Evolutionary conservation across 1,140 invertebrate genomes (phyloP), one percentile per base, ranked within the genome.

Genomic region (Cydia pomonella): DNA sequence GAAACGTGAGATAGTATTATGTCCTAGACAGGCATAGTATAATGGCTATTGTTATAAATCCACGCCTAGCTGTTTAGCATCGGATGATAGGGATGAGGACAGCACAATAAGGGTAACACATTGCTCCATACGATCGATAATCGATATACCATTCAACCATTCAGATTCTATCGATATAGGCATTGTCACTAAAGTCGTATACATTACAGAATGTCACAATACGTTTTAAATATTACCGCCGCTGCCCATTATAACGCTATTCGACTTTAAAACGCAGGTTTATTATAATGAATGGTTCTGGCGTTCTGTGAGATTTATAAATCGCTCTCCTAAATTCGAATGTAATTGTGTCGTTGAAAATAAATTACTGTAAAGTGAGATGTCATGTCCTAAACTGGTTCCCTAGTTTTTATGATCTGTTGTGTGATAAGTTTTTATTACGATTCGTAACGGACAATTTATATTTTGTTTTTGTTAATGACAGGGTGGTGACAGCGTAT

Each of bases 91-190:
- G 86, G 85, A 81, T 85, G 81, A 63, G 82, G 89, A 91, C 89
- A 88, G 87, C 81, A 91, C 89, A 91, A 91, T 91, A 87, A 84
- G 84, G 84, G 84, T 85, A 88, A 83, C 85, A 86, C 77, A 80
- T 76, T 72, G 27, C 21, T 69, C n/a, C 27, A 69, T 69, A 33
- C 66, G 78, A 81, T 82, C 82, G 79, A 84, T 85, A 82, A 85
- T 87, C 88, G 83, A 89, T 88, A 81, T 76, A 83, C 77, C 74
- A 87, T 88, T 89, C 80, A 85, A 77, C 76, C 80, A 82, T 87
- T 88, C 84, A 84, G 87, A 91, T 91, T 82, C 72, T 82, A 91
- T 91, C 89, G 86, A 89, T 79, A 80, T 77, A 74, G 82, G 82
- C 83, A 84, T 89, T 86, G 85, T 85, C 77, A 79, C 73, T 79